Evolutionary conservation across 2,888 invertebrate genomes (phyloP), one percentile per base, ranked within the genome.

Genomic region (Caprella mutica): DNA sequence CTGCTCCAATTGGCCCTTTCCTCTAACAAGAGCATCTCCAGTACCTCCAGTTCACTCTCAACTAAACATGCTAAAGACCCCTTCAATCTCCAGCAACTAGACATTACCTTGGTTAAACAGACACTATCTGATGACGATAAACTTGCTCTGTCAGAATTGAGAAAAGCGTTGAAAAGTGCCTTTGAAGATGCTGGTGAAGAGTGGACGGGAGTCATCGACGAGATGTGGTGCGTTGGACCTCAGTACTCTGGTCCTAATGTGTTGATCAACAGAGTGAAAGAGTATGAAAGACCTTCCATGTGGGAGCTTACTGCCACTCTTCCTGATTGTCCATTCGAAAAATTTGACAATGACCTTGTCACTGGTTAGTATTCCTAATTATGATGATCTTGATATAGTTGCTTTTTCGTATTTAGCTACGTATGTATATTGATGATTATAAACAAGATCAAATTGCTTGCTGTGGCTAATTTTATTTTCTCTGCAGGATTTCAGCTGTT

Each of bases 181-280:
- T 83, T 86, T 67, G 70, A 74, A 26, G 60, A 55, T 27, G 58
- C 64, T 17, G 64, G 58, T 9, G 30, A n/a, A 9, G 55, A 60
- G 26, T 66, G 67, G 66, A 38, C 54, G 21, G 55, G 65, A 52
- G 67, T 67, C 24, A 75, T 81, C 1, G 76, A 80, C 52, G 80
- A 81, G 73, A 81, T 98, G 66, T 96, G 94, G 94, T 83, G 88
- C 4, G 84, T 96, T 66, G 94, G 97, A 0, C 92, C 93, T 3
- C 81, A 85, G 65, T 83, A 85, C 70, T 86, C 86, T 70, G 90
- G 92, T 50, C 82, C 89, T 1, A 98, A 97, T 76, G 74, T 97
- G 60, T 76, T 98, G 43, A 73, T 98, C 3, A 96, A 96, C 72
- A 77, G 81, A 62, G 82, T 86, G 0, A 68, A 75, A 21, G 82